Evolutionary conservation across 2,888 invertebrate genomes (phyloP), one percentile per base, ranked within the genome.

Genomic region (Lasioglossum villosulum): DNA sequence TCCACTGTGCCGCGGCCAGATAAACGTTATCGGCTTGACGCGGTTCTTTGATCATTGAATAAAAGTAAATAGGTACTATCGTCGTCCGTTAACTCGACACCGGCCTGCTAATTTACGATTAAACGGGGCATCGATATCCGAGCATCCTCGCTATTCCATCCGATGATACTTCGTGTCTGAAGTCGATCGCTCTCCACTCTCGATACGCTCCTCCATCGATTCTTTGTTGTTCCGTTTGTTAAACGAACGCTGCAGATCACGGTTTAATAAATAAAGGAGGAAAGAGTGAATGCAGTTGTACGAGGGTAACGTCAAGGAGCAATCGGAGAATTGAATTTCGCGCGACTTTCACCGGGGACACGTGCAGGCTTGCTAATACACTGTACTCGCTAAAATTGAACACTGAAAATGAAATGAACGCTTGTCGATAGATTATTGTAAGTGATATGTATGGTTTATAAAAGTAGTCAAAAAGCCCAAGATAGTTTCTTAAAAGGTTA

Each of bases 41-140:
- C 87, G 84, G 76, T 83, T 90, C 88, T 89, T 88, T 89, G 91
- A 90, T 89, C 90, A 75, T 81, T 75, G 84, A 89, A 90, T 90
- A 86, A 90, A 82, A 86, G 83, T 83, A 90, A 90, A 90, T 89
- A 87, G 88, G 81, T 83, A 83, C 75, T 86, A 86, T 89, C 89
- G 83, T 78, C 79, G 72, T 70, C 79, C 66, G 85, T 71, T 87
- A 78, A 82, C 81, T 78, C 77, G 70, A 80, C 84, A 83, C 85
- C 76, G 71, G 39, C 77, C 56, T 63, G 75, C 37, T 86, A 87
- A 89, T 89, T 88, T 82, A 85, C 82, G 83, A 87, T 87, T 89
- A 89, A 85, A 63, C 68, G 42, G n/a, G 37, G 27, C 66, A 72
- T 56, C 84, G 75, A 86, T 71, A 85, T 77, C 56, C 10, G 37